These are phyloP conservation scores for Scomber scombrus DNA, from an alignment of 2,113 vertebrate genomes.

Conservation along the genomic window DNA sequence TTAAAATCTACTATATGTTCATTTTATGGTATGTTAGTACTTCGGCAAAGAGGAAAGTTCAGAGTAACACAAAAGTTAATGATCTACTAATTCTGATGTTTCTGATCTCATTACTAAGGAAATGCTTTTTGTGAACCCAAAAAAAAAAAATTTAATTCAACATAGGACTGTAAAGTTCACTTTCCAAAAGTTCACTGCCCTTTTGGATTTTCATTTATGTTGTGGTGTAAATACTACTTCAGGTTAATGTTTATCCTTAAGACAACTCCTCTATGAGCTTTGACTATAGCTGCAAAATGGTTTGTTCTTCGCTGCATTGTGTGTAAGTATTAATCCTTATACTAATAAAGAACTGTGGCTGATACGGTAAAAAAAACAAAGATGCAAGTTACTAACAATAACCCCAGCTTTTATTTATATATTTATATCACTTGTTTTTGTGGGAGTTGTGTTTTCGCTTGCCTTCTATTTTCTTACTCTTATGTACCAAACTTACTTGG, in stretches of 20 bases:
- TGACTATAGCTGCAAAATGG: background rate
- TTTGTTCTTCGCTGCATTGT: background rate
- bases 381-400: too few species aligned
- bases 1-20: background rate
- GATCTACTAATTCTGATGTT: background rate
- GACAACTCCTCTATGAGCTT: background rate
- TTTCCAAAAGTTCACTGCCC: background rate
- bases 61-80: conserved; percentile 5
- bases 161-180: background rate
- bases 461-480: too few species aligned
- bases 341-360: background rate
- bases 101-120: background rate
- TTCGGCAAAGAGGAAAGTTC: background rate
- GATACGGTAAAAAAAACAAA: background rate
- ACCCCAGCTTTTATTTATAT: too few species aligned
- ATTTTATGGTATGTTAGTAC: background rate
- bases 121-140: too few species aligned
- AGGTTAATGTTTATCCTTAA: background rate
- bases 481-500: too few species aligned
- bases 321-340: background rate
- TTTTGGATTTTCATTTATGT: background rate
- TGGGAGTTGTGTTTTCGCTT: too few species aligned
- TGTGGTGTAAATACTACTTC: background rate
- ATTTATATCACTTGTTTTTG: background rate
- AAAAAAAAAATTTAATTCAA: too few species aligned